Conservation (phyloP, 2,888 invertebrate species). For the Drosophila meridionalis region DNA sequence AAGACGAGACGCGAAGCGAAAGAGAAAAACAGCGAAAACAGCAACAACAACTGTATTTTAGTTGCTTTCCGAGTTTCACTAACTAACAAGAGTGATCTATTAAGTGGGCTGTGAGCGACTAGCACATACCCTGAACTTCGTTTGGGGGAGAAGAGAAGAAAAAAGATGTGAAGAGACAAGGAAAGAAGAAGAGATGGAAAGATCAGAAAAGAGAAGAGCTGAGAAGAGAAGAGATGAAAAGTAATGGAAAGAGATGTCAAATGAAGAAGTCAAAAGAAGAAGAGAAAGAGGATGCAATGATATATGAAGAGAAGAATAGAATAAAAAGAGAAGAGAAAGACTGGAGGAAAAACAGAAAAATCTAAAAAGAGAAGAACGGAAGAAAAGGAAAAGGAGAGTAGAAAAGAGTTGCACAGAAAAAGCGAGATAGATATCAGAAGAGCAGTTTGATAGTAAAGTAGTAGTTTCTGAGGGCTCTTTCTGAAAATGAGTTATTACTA, state of each 20-base stretch:
- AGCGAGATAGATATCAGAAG: background rate
- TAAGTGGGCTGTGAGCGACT: background rate
- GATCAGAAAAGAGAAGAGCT: background rate
- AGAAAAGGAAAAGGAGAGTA: background rate
- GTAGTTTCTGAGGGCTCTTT: background rate
- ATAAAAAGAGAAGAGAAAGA: background rate
- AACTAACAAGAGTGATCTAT: slow-evolving; percentile 12
- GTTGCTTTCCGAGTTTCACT: slow-evolving; percentile 59
- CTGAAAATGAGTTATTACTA: background rate
- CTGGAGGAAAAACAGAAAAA: background rate
- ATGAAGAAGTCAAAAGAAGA: background rate
- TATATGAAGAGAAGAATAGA: background rate
- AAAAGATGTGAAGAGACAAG: background rate
- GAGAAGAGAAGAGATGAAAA: background rate
- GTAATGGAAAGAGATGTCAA: background rate
- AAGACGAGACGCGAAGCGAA: slow-evolving; percentile 22
- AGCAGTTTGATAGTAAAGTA: background rate
- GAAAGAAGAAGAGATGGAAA: background rate
- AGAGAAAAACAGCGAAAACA: slow-evolving; percentile 21
- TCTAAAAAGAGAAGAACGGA: background rate
- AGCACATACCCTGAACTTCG: background rate
- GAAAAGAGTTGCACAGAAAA: background rate
- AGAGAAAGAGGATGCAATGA: too few species aligned
- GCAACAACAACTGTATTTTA: slow-evolving; percentile 10
- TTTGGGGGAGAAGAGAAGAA: background rate